phyloP scores from a whole-genome alignment of 2,888 invertebrate species.

The Enchytraeus crypticus region DNA sequence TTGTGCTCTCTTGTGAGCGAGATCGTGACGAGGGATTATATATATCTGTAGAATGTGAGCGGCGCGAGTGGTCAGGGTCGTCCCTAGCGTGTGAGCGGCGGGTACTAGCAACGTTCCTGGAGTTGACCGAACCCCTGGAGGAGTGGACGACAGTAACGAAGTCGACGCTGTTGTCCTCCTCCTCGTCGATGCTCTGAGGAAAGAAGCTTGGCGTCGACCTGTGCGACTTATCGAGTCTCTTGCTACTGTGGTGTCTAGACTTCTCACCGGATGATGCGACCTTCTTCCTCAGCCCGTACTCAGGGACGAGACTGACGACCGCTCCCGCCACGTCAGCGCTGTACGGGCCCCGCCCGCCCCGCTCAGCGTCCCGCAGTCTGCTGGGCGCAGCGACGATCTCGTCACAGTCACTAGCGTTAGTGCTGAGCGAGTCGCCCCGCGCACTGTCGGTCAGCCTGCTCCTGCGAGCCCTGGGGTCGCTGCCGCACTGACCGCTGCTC shows the following conservation, averaged over 20 bases:
- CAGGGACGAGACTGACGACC: background rate
- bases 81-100: too few species aligned
- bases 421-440: background rate
- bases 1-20: too few species aligned
- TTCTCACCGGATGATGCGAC: background rate
- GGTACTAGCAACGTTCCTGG: background rate
- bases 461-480: background rate
- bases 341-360: background rate
- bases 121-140: background rate
- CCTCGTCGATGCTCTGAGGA: too few species aligned
- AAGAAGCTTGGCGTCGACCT: too few species aligned
- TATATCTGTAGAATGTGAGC: too few species aligned
- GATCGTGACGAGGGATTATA: too few species aligned
- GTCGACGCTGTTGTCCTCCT: too few species aligned
- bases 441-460: background rate
- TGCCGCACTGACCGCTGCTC: background rate
- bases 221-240: too few species aligned
- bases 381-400: background rate
- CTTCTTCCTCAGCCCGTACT: background rate
- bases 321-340: background rate
- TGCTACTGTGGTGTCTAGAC: background rate
- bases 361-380: background rate
- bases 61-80: too few species aligned
- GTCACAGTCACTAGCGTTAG: background rate
- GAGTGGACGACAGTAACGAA: too few species aligned